A percentile compares a stretch with the other conserved stretches of the same genome.
phyloP scores from a whole-genome alignment of 2,113 vertebrate genomes.

The Dermatemys mawii region DNA sequence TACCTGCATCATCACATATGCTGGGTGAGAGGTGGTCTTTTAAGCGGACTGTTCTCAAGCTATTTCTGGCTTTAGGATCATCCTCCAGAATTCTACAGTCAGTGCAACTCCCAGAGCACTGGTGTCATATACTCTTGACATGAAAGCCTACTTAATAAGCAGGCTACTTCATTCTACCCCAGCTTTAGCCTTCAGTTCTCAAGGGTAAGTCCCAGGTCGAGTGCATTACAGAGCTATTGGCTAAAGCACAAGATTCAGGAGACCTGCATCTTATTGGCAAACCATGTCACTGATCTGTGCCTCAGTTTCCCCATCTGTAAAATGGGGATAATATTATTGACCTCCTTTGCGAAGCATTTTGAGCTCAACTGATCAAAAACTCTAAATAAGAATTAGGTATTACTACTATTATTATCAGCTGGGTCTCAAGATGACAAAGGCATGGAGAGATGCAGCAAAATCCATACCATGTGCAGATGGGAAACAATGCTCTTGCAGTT shows the following conservation, averaged over 20 bases:
- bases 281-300: not conserved
- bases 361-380: not conserved
- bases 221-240: not conserved
- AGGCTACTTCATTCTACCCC: not conserved
- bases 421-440: not conserved
- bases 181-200: not conserved
- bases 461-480: not conserved
- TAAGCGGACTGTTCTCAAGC: not conserved
- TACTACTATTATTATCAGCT: not conserved
- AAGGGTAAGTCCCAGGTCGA: not conserved
- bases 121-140: not conserved
- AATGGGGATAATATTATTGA: not conserved
- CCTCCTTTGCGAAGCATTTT: not conserved
- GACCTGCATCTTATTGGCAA: not conserved
- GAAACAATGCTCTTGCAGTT: not conserved
- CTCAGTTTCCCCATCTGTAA: not conserved
- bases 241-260: conserved; percentile 24
- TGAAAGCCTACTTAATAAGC: not conserved
- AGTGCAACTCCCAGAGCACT: not conserved
- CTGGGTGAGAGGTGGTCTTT: not conserved
- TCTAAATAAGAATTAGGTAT: not conserved
- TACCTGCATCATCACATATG: not conserved
- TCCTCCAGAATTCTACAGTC: not conserved
- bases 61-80: not conserved
- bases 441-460: not conserved